These are phyloP conservation scores for Sphaeramia orbicularis DNA, from an alignment of 2,797 vertebrate species.

Conservation along the genomic window DNA sequence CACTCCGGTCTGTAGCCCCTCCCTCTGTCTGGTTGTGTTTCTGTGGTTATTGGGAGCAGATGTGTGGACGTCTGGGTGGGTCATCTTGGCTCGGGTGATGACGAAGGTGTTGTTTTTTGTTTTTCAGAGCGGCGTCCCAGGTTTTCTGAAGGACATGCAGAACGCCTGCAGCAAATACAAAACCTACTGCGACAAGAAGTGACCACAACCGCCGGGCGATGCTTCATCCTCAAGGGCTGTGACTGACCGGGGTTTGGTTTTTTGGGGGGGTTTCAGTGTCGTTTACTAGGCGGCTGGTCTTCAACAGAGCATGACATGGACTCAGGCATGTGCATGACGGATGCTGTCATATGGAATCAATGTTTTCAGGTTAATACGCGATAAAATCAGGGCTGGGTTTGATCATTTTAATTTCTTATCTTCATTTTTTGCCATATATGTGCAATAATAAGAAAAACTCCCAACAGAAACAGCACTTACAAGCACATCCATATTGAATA, in stretches of 20 bases:
- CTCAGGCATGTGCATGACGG: conserved; percentile 23
- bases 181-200: conserved; percentile 75
- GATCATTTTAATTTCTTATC: too few relatives aligned
- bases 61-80: conserved; percentile 50
- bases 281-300: too few relatives aligned
- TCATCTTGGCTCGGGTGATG: conserved; percentile 13
- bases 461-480: too few relatives aligned
- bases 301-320: not conserved
- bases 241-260: not conserved
- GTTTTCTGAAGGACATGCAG: conserved; percentile 88
- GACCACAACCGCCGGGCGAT: conserved; percentile 15
- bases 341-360: not conserved
- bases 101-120: conserved; percentile 16
- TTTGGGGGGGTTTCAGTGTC: too few relatives aligned
- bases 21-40: conserved; percentile 19
- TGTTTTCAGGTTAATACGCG: too few relatives aligned
- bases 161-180: conserved; percentile 88
- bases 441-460: too few relatives aligned
- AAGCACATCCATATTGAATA: too few relatives aligned
- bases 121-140: conserved; percentile 89
- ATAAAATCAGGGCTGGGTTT: too few relatives aligned
- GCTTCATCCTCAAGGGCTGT: conserved; percentile 14
- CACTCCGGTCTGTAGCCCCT: not conserved
- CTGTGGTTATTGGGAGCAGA: conserved; percentile 54
- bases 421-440: too few relatives aligned